Evolutionary conservation across 2,888 invertebrate genomes (phyloP), one percentile per base, ranked within the genome.

Genomic region (Bedellia somnulentella): DNA sequence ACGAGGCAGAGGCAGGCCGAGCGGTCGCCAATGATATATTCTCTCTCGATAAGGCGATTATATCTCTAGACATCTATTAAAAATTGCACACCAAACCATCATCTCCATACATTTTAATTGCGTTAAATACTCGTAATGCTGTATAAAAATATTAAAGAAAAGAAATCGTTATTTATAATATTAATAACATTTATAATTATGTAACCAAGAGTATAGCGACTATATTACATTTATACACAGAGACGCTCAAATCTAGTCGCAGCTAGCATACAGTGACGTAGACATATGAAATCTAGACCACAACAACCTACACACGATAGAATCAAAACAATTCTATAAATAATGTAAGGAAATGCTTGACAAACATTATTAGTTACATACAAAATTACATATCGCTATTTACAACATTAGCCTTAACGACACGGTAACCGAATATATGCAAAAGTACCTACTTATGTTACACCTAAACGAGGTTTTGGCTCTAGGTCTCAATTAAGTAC

Each of bases 81-180:
- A 36, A 68, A 63, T 66, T 70, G 70, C 73, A 70, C 71, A 64
- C 66, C 61, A 67, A 71, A 61, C 61, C 70, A 71, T 66, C 71
- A 71, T 66, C 71, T 66, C 67, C 70, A 71, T 68, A 73, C 66
- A 71, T 66, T 71, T 71, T 67, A 70, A 70, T 71, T 71, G 71
- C 71, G 66, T 62, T 71, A 66, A 61, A 68, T 71, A 71, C 59
- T 58, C 63, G 61, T 68, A 66, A 70, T 70, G 70, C 68, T 75
- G 73, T 75, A 75, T 73, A 75, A 75, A 75, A 73, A 75, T 73
- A 73, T 70, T 73, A 73, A 75, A 75, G 70, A 68, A 75, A 38
- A 70, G 67, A 66, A 16, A 32, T 28, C 21, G 9, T 28, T 63
- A 59, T 57, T 57, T 58, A 55, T 59, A 62, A 61, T 70, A 68